Percentiles rank a stretch among this genome's conserved stretches.
Evolutionary conservation across 2,888 invertebrate genomes (phyloP).

Genomic region (Conops quadrifasciatus): DNA sequence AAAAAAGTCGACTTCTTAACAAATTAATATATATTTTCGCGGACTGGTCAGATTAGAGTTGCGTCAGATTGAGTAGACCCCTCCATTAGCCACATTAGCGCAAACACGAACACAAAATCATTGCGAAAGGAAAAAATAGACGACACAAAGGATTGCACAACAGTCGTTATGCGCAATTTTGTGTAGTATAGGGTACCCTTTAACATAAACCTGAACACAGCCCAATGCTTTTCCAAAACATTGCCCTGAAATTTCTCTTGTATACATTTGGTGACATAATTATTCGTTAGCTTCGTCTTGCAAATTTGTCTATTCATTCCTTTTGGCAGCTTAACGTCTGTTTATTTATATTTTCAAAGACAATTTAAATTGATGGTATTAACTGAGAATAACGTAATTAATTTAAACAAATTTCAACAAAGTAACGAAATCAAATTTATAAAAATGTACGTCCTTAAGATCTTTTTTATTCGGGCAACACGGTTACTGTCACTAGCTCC

Average conservation of each 20-base stretch:
- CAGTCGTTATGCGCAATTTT: too few relatives aligned
- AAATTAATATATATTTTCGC: too few relatives aligned
- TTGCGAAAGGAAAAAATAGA: too few relatives aligned
- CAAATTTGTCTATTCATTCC: neutral
- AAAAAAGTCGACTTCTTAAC: too few relatives aligned
- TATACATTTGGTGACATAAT: neutral
- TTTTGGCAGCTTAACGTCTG: too few relatives aligned
- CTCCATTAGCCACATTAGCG: too few relatives aligned
- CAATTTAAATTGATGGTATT: neutral
- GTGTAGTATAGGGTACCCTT: too few relatives aligned
- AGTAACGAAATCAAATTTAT: conserved; percentile 22
- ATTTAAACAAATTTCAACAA: conserved; percentile 27
- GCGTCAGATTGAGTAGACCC: too few relatives aligned
- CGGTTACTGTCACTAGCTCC: conserved; percentile 23
- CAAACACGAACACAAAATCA: too few relatives aligned
- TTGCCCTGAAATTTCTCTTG: neutral
- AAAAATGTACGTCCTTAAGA: conserved; percentile 12
- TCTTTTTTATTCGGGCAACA: conserved; percentile 2
- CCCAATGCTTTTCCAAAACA: neutral
- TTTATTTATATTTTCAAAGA: neutral
- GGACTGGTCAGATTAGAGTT: too few relatives aligned
- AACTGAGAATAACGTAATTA: neutral
- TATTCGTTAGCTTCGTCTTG: neutral
- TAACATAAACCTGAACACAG: too few relatives aligned
- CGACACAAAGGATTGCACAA: too few relatives aligned